Evolutionary conservation across 2,888 invertebrate genomes (phyloP), one percentile per base, ranked within the genome.

Genomic region (Sminthurinus aureus): DNA sequence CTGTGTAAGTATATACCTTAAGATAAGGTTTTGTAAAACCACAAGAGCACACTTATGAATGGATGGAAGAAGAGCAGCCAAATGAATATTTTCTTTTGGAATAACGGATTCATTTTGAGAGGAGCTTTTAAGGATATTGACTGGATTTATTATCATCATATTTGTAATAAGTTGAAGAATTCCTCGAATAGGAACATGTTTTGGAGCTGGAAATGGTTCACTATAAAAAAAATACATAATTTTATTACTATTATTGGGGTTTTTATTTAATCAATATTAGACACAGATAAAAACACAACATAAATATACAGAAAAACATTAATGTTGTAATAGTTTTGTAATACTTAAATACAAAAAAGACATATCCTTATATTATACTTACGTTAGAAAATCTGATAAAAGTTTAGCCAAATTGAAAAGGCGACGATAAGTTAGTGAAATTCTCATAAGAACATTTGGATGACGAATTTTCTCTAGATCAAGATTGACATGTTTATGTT

Each of bases 201-300:
- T 88, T 3, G 86, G 85, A 9, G 86, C 85, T 20, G 86, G 85
- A 81, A 88, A 87, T 12, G 86, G 84, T 64, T 82, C 82, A 20
- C 88, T 88, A 76, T 71, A 74, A 78, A 69, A 77, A 73, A 71
- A 20, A 71, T 73, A 8, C 71, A 77, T 79, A 24, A 50, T 20
- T 67, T 80, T n/a, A 50, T 2, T 78, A 79, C n/a, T n/a, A n/a
- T n/a, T n/a, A n/a, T n/a, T n/a, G n/a, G n/a, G n/a, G n/a, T n/a
- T n/a, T n/a, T n/a, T n/a, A n/a, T n/a, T n/a, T n/a, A n/a, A n/a
- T n/a, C n/a, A n/a, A n/a, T n/a, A n/a, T n/a, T n/a, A n/a, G n/a
- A n/a, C n/a, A n/a, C n/a, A n/a, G n/a, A n/a, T n/a, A n/a, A 38
- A 38, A 38, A 38, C 6, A 38, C 6, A 38, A 38, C 1, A 38